Evolutionary conservation across 1,140 invertebrate genomes (phyloP).

Genomic region (Achroia grisella): DNA sequence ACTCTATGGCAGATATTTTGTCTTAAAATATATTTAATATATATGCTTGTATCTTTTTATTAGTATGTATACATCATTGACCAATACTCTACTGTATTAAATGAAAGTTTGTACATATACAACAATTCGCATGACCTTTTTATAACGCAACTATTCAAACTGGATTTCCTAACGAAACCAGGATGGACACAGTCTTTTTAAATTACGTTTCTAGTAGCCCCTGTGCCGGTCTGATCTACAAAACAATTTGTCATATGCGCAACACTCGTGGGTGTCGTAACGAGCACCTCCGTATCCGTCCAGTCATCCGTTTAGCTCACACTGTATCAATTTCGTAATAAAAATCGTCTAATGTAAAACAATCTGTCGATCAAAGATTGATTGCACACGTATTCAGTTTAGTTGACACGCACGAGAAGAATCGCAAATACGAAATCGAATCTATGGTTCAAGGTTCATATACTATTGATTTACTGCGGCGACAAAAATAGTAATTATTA

Average conservation of each 20-base stretch:
- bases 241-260: slow-evolving; percentile 11
- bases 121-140: too few relatives aligned
- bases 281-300: slow-evolving; percentile 3
- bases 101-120: too few relatives aligned
- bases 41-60: too few relatives aligned
- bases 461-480: slow-evolving; percentile 29
- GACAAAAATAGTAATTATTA: slow-evolving; percentile 26
- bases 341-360: slow-evolving; percentile 43
- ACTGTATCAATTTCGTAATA: slow-evolving; percentile 32
- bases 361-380: slow-evolving; percentile 37
- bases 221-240: background rate
- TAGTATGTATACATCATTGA: too few relatives aligned
- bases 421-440: slow-evolving; percentile 50
- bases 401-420: slow-evolving; percentile 53
- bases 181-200: background rate
- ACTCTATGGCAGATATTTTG: too few relatives aligned
- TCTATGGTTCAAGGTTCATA: slow-evolving; percentile 45
- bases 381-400: slow-evolving; percentile 51
- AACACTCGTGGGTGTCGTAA: slow-evolving; percentile 11
- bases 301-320: slow-evolving; percentile 6
- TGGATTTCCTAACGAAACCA: too few relatives aligned
- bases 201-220: background rate
- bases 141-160: too few relatives aligned
- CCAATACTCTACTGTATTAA: too few relatives aligned
- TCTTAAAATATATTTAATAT: too few relatives aligned